Conservation (phyloP, 2,113 vertebrate species). For the Todiramphus chloris region DNA sequence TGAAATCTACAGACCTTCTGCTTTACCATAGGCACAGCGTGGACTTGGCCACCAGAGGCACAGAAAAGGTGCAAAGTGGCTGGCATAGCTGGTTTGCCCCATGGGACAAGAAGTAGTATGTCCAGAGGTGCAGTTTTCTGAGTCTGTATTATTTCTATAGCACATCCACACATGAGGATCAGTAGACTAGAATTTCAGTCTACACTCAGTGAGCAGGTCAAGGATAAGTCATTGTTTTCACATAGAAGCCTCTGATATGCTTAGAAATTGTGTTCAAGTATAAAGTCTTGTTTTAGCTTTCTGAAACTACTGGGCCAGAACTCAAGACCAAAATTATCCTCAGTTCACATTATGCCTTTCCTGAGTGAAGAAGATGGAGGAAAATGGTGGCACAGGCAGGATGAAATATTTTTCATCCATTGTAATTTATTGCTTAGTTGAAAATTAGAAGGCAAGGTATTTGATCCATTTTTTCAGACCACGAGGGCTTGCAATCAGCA, state of each 20-base stretch:
- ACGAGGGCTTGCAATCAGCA: not conserved
- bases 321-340: not conserved
- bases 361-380: not conserved
- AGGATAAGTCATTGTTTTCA: not conserved
- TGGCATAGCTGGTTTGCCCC: not conserved
- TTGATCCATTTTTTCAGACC: not conserved
- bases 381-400: not conserved
- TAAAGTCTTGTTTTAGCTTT: not conserved
- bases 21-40: not conserved
- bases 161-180: not conserved
- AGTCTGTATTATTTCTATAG: not conserved
- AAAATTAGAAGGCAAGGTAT: not conserved
- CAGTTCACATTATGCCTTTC: not conserved
- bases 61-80: not conserved
- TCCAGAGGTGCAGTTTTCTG: not conserved
- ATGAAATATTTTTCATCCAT: not conserved
- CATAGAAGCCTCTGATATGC: not conserved
- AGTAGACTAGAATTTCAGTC: not conserved
- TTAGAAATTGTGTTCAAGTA: not conserved
- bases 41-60: not conserved
- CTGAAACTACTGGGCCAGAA: not conserved
- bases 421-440: not conserved
- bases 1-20: not conserved
- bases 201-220: not conserved
- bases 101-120: not conserved